Base-by-base conservation (phyloP, 2,113 vertebrate species). In the Colistium nudipinnis region DNA sequence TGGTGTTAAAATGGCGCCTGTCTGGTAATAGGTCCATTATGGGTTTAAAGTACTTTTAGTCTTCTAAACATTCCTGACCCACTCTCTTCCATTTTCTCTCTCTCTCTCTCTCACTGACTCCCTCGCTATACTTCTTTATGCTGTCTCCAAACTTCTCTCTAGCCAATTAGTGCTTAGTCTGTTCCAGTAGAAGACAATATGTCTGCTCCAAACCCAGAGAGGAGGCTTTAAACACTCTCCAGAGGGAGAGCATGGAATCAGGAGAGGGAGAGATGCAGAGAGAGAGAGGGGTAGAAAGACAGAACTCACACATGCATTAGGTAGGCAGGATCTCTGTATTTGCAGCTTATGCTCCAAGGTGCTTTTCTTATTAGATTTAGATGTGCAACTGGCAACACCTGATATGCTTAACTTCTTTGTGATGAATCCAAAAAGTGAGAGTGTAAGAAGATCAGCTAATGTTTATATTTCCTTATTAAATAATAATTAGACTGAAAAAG, bases 1-100 rank as follows among this genome's bases (percentile, higher is more conserved):
- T 45, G 68, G 52, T 25, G 66, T 83, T 82, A 74, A 88, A 84
- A 86, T 84, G 89, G 86, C 83, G 86, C 82, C 87, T 84, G 89
- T 88, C 87, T 90, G 87, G 77, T 84, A 87, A 87, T 84, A 84
- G 81, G 72, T 88, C 87, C 86, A 89, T 90, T 87, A 89, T 85
- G 87, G 89, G 54, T 87, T 88, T 85, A 86, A 90, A 89, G 87
- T 82, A 90, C 86, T 83, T 88, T 88, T 67, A 86, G 78, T 82
- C 83, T 65, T 70, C 61, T 53, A 81, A 90, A 84, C 81, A 83
- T 77, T 81, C 77, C 75, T 73, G 62, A 78, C 71, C 75, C 70
- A 70, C 76, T 47, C 36, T 51, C 41, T 38, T 51, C 41, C 41
- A 9, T 38, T 27, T 9, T 11, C 48, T 8, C 49, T 44, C 39